Percentiles rank a stretch among this genome's conserved stretches.
phyloP scores from a whole-genome alignment of 2,888 invertebrate genomes.

The Drosophila suboccidentalis region DNA sequence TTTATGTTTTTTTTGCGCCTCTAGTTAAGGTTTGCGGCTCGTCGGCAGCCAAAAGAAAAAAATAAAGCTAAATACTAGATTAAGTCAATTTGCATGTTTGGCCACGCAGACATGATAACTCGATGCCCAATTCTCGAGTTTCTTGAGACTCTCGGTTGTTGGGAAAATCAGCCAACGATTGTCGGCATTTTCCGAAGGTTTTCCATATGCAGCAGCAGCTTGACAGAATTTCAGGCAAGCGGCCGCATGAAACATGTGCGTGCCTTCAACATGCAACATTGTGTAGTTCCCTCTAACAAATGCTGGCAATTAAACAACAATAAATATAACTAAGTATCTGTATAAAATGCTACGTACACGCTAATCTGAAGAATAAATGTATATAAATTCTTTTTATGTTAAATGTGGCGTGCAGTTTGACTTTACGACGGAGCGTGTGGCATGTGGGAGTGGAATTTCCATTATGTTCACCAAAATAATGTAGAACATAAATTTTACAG shows the following conservation, averaged over 20 bases:
- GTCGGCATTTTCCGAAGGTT: constrained; percentile 81
- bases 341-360: constrained; percentile 45
- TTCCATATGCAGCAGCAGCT: constrained; percentile 54
- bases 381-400: constrained; percentile 32
- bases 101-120: constrained; percentile 76
- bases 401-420: constrained; percentile 58
- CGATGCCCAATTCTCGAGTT: constrained; percentile 39
- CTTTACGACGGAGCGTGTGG: constrained; percentile 38
- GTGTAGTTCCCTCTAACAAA: constrained; percentile 48
- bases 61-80: constrained; percentile 76
- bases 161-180: constrained; percentile 72
- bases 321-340: constrained; percentile 59
- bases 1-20: constrained; percentile 42
- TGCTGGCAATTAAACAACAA: constrained; percentile 64
- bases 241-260: constrained; percentile 62
- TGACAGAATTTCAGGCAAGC: constrained; percentile 50
- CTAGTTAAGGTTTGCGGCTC: constrained; percentile 36
- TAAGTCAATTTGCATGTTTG: constrained; percentile 78
- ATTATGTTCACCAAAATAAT: constrained; percentile 41
- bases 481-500: constrained; percentile 41
- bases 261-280: constrained; percentile 55
- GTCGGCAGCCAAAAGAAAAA: constrained; percentile 41
- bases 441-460: constrained; percentile 57
- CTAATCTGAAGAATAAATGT: constrained; percentile 30
- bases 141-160: constrained; percentile 48